A percentile compares a stretch with the other conserved stretches of the same genome.
Conservation (phyloP, 53 echinoderm and acorn worm genomes). For the Actinopyga echinites region DNA sequence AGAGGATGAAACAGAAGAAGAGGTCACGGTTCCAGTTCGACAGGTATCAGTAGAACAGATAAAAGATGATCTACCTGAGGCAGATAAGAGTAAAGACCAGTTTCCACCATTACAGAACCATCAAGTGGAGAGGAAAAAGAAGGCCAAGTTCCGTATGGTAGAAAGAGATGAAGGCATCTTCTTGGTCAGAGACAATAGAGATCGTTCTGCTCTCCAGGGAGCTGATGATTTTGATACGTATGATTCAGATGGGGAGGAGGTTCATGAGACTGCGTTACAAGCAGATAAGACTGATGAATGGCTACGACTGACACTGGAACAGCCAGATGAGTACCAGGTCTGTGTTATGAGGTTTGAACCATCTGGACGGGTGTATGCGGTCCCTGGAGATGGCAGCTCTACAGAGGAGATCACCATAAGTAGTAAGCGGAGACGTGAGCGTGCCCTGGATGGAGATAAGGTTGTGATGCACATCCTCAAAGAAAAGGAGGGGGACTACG, state of each 20-base stretch:
- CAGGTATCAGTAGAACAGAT: background rate
- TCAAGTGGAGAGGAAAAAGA: background rate
- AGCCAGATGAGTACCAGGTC: constrained; percentile 78
- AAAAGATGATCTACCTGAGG: background rate
- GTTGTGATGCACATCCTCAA: constrained; percentile 74
- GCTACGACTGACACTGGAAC: constrained; percentile 41
- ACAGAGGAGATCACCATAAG: constrained; percentile 71
- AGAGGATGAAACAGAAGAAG: background rate
- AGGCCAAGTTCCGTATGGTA: constrained; percentile 67
- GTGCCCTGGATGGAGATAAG: constrained; percentile 76
- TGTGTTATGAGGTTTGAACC: constrained; percentile 83
- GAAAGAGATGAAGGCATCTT: constrained; percentile 56
- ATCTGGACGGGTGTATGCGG: constrained; percentile 63
- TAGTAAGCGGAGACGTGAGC: constrained; percentile 73
- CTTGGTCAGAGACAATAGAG: constrained; percentile 49
- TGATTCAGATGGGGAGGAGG: constrained; percentile 54
- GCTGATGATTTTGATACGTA: constrained; percentile 41
- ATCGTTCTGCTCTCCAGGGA: constrained; percentile 58
- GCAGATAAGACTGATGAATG: constrained; percentile 40
- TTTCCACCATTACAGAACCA: no score
- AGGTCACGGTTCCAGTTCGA: background rate
- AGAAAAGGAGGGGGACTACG: constrained; percentile 41
- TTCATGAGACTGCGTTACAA: constrained; percentile 36
- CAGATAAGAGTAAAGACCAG: background rate
- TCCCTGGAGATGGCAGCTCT: constrained; percentile 60